Conservation (phyloP, 2,797 vertebrate species). For the Gymnoscopelus braueri region DNA sequence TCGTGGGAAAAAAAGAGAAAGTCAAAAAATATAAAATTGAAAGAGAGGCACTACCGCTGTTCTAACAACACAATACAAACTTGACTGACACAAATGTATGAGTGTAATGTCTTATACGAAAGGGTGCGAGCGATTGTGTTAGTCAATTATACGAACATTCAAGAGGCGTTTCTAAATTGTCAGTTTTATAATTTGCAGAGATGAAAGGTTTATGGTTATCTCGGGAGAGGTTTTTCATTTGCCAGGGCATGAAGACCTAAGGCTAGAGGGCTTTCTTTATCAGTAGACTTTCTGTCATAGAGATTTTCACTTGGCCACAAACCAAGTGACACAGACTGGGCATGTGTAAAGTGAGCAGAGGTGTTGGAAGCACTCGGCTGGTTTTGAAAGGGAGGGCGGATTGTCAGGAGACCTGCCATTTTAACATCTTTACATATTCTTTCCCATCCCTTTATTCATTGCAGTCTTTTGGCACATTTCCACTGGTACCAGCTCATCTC, state of each 20-base stretch:
- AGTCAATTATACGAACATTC: not conserved
- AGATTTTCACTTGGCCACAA: slow-evolving; percentile 6
- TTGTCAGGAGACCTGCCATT: slow-evolving; percentile 80
- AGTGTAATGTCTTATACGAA: not conserved
- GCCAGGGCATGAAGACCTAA: slow-evolving; percentile 9
- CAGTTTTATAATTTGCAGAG: slow-evolving; percentile 1
- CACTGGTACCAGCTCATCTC: no score
- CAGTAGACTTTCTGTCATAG: slow-evolving; percentile 6
- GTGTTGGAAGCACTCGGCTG: slow-evolving; percentile 69
- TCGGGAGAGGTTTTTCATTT: slow-evolving; percentile 41
- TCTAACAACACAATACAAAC: not conserved
- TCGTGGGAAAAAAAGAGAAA: not conserved
- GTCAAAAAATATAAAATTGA: not conserved
- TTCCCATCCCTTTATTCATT: not conserved
- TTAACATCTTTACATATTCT: slow-evolving; percentile 75
- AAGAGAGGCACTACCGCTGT: not conserved
- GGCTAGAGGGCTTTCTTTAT: slow-evolving; percentile 15
- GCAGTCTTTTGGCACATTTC: no score
- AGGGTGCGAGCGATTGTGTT: no score
- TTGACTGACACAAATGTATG: not conserved
- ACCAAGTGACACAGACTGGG: slow-evolving; percentile 19
- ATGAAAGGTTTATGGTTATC: slow-evolving; percentile 8
- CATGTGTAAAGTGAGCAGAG: slow-evolving; percentile 44
- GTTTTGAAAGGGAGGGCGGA: slow-evolving; percentile 76
- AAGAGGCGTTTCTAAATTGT: slow-evolving; percentile 2